These are phyloP conservation scores for Arge pagana DNA, from an alignment of 2,888 invertebrate genomes.

Conservation along the genomic window DNA sequence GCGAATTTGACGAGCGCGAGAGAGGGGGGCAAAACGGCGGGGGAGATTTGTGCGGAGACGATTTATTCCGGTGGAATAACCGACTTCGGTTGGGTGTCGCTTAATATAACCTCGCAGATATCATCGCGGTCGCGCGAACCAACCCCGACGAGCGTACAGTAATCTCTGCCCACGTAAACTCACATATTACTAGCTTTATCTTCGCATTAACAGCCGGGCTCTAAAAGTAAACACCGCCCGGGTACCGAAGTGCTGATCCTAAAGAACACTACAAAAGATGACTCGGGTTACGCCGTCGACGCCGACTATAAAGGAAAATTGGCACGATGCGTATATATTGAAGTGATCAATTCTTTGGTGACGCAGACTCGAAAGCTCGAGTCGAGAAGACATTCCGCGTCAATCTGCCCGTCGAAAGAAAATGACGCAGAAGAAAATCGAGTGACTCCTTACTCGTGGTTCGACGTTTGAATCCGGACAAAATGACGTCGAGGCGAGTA, in stretches of 20 bases:
- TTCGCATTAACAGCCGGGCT: constrained; percentile 20
- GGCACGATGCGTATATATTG: too few relatives aligned
- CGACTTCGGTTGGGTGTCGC: constrained; percentile 5
- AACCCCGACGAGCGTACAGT: constrained; percentile 15
- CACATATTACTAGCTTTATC: constrained; percentile 23
- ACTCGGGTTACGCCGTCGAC: too few relatives aligned
- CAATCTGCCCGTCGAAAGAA: too few relatives aligned
- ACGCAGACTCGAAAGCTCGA: too few relatives aligned
- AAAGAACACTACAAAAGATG: constrained; percentile 16
- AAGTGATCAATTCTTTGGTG: too few relatives aligned
- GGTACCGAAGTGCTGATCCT: constrained; percentile 20
- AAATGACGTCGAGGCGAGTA: too few relatives aligned
- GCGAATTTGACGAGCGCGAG: too few relatives aligned
- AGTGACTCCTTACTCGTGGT: too few relatives aligned
- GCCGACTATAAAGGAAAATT: too few relatives aligned
- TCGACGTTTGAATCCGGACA: too few relatives aligned
- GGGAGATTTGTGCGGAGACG: constrained; percentile 2
- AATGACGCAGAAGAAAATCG: too few relatives aligned
- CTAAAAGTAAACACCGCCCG: constrained; percentile 18
- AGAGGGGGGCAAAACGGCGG: not conserved
- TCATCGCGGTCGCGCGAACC: constrained; percentile 20
- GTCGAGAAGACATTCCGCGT: too few relatives aligned
- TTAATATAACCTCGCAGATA: constrained; percentile 19
- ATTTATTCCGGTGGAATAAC: constrained; percentile 15
- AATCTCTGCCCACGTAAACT: constrained; percentile 20